These are phyloP conservation scores for Peromyscus melanophrys DNA, from an alignment of 2,797 vertebrate species.

Conservation along the genomic window DNA sequence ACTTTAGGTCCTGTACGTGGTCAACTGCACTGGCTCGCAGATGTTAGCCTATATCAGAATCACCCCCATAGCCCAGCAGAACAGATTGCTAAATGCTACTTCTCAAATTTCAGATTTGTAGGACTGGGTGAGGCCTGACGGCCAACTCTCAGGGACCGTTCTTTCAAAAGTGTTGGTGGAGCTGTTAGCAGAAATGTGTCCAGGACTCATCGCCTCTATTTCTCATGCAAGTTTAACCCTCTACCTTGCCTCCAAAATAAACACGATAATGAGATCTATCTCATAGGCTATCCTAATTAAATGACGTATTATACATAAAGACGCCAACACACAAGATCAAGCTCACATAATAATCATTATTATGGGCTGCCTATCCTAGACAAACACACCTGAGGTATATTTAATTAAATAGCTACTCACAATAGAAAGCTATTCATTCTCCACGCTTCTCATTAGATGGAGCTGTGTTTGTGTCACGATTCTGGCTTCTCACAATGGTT, in stretches of 20 bases:
- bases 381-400: constrained; percentile 33
- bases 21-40: neutral
- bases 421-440: neutral
- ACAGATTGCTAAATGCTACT: neutral
- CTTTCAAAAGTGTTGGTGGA: neutral
- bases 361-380: neutral
- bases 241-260: constrained; percentile 26
- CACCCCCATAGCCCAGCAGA: neutral
- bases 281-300: constrained; percentile 36
- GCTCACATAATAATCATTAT: constrained; percentile 24
- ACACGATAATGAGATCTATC: neutral
- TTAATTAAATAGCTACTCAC: constrained; percentile 25
- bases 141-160: neutral
- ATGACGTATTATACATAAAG: neutral
- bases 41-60: neutral
- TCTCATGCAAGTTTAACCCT: neutral
- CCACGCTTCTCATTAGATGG: neutral
- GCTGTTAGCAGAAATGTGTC: constrained; percentile 1
- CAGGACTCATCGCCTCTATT: constrained; percentile 2
- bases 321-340: neutral
- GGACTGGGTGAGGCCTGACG: neutral
- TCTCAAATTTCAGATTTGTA: neutral
- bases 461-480: neutral
- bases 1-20: neutral
- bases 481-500: neutral